phyloP scores from a whole-genome alignment of 2,888 invertebrate genomes.

The Erebia aethiops region DNA sequence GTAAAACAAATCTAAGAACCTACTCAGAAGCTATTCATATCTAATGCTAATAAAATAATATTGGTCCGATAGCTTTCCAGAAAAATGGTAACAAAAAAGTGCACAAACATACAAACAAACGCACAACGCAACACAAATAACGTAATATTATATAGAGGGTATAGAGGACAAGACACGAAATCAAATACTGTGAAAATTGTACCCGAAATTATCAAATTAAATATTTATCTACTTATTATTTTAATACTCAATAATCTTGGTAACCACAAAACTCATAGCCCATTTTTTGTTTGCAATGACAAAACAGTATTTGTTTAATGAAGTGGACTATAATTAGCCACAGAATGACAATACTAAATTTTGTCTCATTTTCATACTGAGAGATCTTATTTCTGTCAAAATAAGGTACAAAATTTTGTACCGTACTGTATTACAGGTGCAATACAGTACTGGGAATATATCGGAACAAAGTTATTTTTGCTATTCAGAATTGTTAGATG shows the following conservation, averaged over 20 bases:
- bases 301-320: slow-evolving; percentile 49
- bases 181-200: not conserved
- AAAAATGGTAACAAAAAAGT: no score
- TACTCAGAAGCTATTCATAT: no score
- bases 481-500: not conserved
- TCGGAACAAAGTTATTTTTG: not conserved
- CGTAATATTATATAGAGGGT: no score
- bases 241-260: no score
- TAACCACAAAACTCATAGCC: slow-evolving; percentile 8
- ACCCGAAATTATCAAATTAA: slow-evolving; percentile 7
- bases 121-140: no score
- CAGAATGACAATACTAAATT: slow-evolving; percentile 11
- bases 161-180: not conserved
- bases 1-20: no score
- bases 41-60: no score
- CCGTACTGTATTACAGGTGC: not conserved
- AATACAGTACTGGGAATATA: not conserved
- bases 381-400: not conserved
- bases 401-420: slow-evolving; percentile 10
- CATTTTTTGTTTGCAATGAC: slow-evolving; percentile 35
- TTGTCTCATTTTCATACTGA: not conserved
- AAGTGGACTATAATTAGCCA: slow-evolving; percentile 44
- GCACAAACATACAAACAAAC: no score
- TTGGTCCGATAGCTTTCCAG: no score
- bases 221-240: not conserved